Evolutionary conservation across 2,113 vertebrate species (phyloP), one percentile per base, ranked within the genome.

Genomic region (Lepisosteus oculatus): DNA sequence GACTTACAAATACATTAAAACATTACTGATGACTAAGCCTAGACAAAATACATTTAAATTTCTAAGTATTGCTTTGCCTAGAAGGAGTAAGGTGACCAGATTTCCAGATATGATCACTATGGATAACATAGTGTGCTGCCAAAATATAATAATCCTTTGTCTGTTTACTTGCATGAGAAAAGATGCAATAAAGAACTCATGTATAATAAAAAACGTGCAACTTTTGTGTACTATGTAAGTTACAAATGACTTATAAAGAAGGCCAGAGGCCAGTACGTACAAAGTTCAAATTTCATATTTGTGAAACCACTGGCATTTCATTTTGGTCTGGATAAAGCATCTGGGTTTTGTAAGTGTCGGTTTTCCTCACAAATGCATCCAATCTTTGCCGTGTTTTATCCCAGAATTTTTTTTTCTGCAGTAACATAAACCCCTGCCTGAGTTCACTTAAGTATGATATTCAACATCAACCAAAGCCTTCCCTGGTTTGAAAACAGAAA

Each of bases 301-400:
- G 51, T 14, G 8, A 55, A 68, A 68, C 5, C 9, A 59, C 47
- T 68, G 66, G 3, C 51, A 6, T 55, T 45, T 68, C 29, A 68
- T 15, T 66, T 14, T 8, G 43, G 66, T 6, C 0, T 17, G 3
- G 47, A 55, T 17, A 54, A n/a, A 42, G 51, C 17, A 42, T 68
- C 66, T 68, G 47, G 66, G 29, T 68, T 68, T 41, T 68, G 66
- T 55, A 67, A 54, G 65, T 67, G 65, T 67, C 65, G 17, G 65
- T 67, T 67, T 54, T 67, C 65, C 45, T n/a, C 11, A 12, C 3
- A 29, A 67, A 67, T 15, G n/a, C 45, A 14, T 68, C 47, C 6
- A 55, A 54, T 67, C 47, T 67, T 15, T 3, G 29, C 8, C 7
- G 14, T 17, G 11, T 66, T 66, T 66, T 12, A 51, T 67, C 45